phyloP scores from a whole-genome alignment of 2,888 invertebrate genomes.

The Amphimallon solstitiale region DNA sequence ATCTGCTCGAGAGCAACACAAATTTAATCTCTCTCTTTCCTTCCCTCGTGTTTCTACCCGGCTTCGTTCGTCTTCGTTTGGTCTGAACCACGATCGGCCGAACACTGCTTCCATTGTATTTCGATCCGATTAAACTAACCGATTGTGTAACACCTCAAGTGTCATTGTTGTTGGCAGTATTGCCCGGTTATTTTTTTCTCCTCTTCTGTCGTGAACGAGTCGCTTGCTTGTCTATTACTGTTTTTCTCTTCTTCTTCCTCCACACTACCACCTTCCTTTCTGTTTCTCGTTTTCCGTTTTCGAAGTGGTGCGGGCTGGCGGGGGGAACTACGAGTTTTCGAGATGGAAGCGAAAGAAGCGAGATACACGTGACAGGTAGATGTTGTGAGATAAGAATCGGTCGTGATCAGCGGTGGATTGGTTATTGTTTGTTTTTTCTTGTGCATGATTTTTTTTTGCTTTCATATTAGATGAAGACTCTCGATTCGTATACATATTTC shows the following conservation, averaged over 20 bases:
- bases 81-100: neutral
- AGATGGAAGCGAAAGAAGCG: neutral
- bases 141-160: conserved; percentile 34
- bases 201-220: conserved; percentile 10
- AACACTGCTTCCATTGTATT: conserved; percentile 22
- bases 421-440: conserved; percentile 24
- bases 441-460: conserved; percentile 11
- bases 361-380: conserved; percentile 30
- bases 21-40: neutral
- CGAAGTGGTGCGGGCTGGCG: neutral
- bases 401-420: conserved; percentile 27
- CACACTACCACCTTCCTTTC: no score
- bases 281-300: neutral
- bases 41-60: neutral
- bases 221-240: conserved; percentile 23
- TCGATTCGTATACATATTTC: no score
- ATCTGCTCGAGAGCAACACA: neutral
- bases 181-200: conserved; percentile 8
- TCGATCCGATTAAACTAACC: conserved; percentile 33
- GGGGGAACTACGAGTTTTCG: neutral
- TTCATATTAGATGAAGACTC: neutral
- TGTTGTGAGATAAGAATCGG: conserved; percentile 26
- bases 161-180: conserved; percentile 32
- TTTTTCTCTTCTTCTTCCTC: conserved; percentile 1
- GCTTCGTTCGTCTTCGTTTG: conserved; percentile 1